Evolutionary conservation across 2,797 vertebrate genomes (phyloP), one percentile per base, ranked within the genome.

Genomic region (Lutjanus campechanus): DNA sequence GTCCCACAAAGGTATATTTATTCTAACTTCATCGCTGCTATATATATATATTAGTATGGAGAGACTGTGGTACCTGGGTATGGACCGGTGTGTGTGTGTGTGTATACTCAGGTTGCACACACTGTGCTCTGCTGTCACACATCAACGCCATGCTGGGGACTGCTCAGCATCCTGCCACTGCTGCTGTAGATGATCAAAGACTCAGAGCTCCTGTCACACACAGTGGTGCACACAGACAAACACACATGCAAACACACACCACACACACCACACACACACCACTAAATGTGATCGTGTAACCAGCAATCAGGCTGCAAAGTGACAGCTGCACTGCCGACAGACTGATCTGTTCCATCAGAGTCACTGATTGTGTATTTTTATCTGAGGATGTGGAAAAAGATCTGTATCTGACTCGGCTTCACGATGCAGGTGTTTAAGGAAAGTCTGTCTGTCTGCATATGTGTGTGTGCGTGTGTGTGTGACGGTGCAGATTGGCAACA

Each of bases 111-210:
- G 58, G 25, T 70, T 74, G 47, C 25, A 53, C 65, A 82, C 55
- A 46, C 47, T 55, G 49, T 66, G 58, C 80, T 87, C 53, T 63
- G 82, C 81, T 90, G 85, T 89, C 82, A 88, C n/a, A 84, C 36
- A 76, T 85, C 87, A 81, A 77, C 51, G 17, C 58, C 77, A 77
- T 68, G 43, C 76, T 79, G 73, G 47, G 50, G 67, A 62, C 87
- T 90, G 87, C 72, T 90, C 68, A 81, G 72, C 83, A 61, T 87
- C 88, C 84, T 89, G 82, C 67, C 73, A 56, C 53, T 72, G 62
- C 53, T 72, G 62, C 46, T 82, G 72, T 60, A 10, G 36, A 50
- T 88, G 87, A 90, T 91, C 86, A 93, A 92, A 92, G 75, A 79
- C 58, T 51, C 40, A 50, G 46, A 43, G 62, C 69, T 86, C 69